Percentiles rank a stretch among this genome's conserved stretches.
These are phyloP conservation scores for Deilephila porcellus DNA, from an alignment of 2,888 invertebrate species.

Conservation along the genomic window DNA sequence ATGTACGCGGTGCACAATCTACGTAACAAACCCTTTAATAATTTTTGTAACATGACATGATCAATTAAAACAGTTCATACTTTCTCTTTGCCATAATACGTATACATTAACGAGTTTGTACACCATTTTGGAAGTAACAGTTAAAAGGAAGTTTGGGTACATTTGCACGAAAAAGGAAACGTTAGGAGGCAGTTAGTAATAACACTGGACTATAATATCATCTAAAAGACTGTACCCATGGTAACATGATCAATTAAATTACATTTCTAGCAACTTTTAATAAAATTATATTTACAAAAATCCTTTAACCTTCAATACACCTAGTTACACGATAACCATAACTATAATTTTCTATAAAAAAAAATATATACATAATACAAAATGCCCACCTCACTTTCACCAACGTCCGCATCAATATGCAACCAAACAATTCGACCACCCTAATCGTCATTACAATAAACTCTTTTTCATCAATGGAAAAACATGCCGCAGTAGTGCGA, in stretches of 20 bases:
- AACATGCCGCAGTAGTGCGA: conserved; percentile 50
- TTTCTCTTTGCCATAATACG: conserved; percentile 32
- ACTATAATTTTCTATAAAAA: conserved; percentile 54
- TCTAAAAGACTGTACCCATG: conserved; percentile 44
- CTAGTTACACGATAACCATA: conserved; percentile 55
- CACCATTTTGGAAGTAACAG: conserved; percentile 36
- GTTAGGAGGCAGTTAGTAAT: conserved; percentile 44
- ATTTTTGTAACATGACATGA: conserved; percentile 25
- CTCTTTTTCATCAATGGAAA: conserved; percentile 30
- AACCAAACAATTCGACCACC: conserved; percentile 39
- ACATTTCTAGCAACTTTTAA: conserved; percentile 57
- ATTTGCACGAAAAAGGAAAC: conserved; percentile 39
- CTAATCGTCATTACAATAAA: conserved; percentile 16
- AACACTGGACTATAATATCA: conserved; percentile 53
- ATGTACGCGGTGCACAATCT: conserved; percentile 1
- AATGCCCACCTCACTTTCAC: conserved; percentile 60
- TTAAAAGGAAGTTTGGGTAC: conserved; percentile 40
- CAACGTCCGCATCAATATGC: conserved; percentile 40
- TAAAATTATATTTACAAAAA: conserved; percentile 79
- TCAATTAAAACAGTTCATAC: conserved; percentile 22
- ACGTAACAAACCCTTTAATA: not conserved
- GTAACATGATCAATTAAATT: conserved; percentile 66
- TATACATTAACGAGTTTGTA: conserved; percentile 32
- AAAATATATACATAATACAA: conserved; percentile 62
- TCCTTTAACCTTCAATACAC: conserved; percentile 63